Percentiles rank a stretch among this genome's conserved stretches.
Conservation (phyloP, 2,797 vertebrate genomes). For the Tympanoctomys barrerae region DNA sequence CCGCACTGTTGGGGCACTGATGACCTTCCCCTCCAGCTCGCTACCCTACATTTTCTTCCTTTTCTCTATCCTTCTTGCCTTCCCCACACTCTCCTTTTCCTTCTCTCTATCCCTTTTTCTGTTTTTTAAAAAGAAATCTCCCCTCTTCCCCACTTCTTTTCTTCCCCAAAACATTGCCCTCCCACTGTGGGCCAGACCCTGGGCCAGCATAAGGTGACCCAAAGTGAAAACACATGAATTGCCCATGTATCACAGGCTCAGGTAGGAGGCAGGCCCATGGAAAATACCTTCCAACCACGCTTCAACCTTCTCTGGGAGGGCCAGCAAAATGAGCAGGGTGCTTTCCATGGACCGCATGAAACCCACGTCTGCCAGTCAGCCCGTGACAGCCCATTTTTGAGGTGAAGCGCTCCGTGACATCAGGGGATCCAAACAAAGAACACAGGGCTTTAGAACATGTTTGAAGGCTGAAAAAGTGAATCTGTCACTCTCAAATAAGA, state of each 20-base stretch:
- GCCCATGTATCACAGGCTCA: background rate
- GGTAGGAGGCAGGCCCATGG: background rate
- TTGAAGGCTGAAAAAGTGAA: background rate
- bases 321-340: background rate
- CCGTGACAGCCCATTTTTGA: background rate
- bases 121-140: fast-evolving
- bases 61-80: background rate
- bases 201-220: background rate
- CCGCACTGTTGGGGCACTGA: background rate
- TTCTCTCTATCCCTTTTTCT: too few relatives aligned
- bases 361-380: background rate
- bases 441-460: background rate
- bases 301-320: background rate
- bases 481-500: background rate
- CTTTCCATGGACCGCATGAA: background rate
- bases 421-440: background rate
- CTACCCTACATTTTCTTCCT: background rate
- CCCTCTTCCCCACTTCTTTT: too few relatives aligned
- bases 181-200: background rate
- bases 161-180: background rate
- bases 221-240: background rate
- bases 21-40: background rate
- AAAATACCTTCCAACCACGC: background rate
- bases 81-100: background rate
- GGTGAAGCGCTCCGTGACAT: background rate